phyloP scores from a whole-genome alignment of 2,113 vertebrate species.

The Myrmecobius fasciatus region DNA sequence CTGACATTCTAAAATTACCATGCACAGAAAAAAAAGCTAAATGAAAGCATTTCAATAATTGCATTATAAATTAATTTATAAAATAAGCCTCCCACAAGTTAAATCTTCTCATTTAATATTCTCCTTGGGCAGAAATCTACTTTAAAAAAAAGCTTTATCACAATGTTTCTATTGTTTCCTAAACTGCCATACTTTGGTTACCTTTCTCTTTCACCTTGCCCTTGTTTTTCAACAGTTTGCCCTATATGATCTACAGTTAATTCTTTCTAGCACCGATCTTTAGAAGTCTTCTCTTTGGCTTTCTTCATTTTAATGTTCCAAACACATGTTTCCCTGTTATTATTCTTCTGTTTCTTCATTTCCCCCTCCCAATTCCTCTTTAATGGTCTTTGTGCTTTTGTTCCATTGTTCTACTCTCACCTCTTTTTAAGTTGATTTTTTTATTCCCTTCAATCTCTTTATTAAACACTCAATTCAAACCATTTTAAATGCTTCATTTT shows the following conservation, averaged over 20 bases:
- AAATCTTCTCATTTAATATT: not conserved
- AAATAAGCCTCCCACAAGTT: not conserved
- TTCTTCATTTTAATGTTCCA: not conserved
- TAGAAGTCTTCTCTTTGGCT: not conserved
- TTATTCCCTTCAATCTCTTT: constrained; percentile 56
- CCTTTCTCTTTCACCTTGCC: constrained; percentile 6
- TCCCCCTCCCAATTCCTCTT: constrained; percentile 19
- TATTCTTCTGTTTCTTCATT: not conserved
- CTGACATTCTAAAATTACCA: not conserved
- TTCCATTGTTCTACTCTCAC: constrained; percentile 18
- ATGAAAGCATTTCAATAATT: not conserved
- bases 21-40: not conserved
- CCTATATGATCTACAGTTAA: not conserved
- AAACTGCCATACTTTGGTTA: not conserved
- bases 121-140: not conserved
- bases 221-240: not conserved
- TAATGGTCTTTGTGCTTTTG: constrained; percentile 1
- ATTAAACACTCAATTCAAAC: constrained; percentile 21
- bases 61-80: not conserved
- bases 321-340: not conserved
- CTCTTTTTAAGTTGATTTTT: constrained; percentile 19
- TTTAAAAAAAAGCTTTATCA: not conserved
- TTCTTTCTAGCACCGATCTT: not conserved
- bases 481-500: constrained; percentile 46
- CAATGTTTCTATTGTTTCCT: not conserved